Base-by-base conservation (phyloP, 1,140 invertebrate species). In the Bombus waltoni region DNA sequence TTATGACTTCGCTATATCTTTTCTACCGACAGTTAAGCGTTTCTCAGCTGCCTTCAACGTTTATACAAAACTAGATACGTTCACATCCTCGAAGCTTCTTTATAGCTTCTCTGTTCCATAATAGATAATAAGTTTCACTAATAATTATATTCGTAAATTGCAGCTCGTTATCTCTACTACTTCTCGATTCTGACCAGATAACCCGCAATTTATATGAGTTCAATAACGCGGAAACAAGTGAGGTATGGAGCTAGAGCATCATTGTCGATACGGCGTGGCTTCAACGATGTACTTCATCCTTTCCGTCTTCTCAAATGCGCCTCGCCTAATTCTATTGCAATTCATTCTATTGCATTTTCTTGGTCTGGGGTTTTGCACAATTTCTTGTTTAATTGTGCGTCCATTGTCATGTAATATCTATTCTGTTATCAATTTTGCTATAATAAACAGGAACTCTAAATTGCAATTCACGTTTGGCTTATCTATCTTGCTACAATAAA, bases 211-310 rank as follows among this genome's bases (percentile, higher is more conserved):
- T 88, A 82, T 77, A 82, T 68, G 78, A 87, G 84, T 90, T 81
- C 88, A 91, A 90, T 93, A 93, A 89, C 65, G 72, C 83, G 87
- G 88, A 92, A 92, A 88, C 85, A 85, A 86, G 47, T 59, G 80
- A 91, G 71, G 40, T 73, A 87, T 90, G 87, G 81, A 87, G 86
- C 87, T 73, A 77, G 84, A 75, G 87, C 40, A 82, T 89, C 88
- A 88, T 91, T 90, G 85, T 88, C 79, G 62, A 53, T 66, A 18
- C 38, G 18, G 74, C 42, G n/a, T 40, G 57, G 53, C 87, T 80
- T 68, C 65, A 32, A 87, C 81, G 74, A 59, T 68, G 38, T 40
- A 57, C 38, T 78, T 44, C 25, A 47, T 35, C 8, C 47, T 22
- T 78, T 65, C 18, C n/a, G 59, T 42, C 38, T 78, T 78, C 25